A percentile compares a stretch with the other conserved stretches of the same genome.
These are phyloP conservation scores for Thaleichthys pacificus DNA, from an alignment of 2,797 vertebrate species.

Conservation along the genomic window DNA sequence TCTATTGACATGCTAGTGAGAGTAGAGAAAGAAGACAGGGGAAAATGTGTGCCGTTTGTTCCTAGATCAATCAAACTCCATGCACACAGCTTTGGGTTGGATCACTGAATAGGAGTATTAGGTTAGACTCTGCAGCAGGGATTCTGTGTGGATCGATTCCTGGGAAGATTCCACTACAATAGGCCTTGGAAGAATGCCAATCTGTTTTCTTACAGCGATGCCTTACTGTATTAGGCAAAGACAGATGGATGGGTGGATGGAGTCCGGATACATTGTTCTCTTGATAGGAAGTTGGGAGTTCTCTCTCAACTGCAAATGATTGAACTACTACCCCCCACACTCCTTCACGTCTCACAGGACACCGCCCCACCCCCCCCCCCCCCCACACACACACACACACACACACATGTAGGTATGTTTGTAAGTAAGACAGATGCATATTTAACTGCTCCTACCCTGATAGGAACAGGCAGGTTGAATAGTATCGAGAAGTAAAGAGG, in stretches of 20 bases:
- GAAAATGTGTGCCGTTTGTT: conserved; percentile 53
- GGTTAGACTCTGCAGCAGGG: conserved; percentile 38
- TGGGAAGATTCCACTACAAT: conserved; percentile 65
- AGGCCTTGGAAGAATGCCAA: conserved; percentile 59
- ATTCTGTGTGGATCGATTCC: conserved; percentile 57
- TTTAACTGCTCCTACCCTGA: conserved; percentile 59
- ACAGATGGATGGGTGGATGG: conserved; percentile 61
- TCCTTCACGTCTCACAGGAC: no score
- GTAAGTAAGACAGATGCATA: conserved; percentile 55
- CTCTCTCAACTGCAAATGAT: not conserved
- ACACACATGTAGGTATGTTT: conserved; percentile 17
- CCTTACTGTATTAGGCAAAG: conserved; percentile 64
- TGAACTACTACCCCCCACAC: not conserved
- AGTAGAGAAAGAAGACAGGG: conserved; percentile 42
- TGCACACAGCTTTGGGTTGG: conserved; percentile 48
- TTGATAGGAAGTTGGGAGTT: conserved; percentile 22
- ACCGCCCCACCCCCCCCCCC: no score
- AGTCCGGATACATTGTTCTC: conserved; percentile 56
- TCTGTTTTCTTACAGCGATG: conserved; percentile 64
- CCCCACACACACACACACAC: conserved; percentile 18
- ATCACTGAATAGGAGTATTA: conserved; percentile 51
- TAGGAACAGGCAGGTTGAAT: conserved; percentile 57
- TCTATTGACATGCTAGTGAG: conserved; percentile 54
- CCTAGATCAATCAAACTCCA: conserved; percentile 64
- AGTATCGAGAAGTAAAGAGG: conserved; percentile 65